Evolutionary conservation across 2,888 invertebrate genomes (phyloP).

Genomic region (Adelphocoris suturalis): DNA sequence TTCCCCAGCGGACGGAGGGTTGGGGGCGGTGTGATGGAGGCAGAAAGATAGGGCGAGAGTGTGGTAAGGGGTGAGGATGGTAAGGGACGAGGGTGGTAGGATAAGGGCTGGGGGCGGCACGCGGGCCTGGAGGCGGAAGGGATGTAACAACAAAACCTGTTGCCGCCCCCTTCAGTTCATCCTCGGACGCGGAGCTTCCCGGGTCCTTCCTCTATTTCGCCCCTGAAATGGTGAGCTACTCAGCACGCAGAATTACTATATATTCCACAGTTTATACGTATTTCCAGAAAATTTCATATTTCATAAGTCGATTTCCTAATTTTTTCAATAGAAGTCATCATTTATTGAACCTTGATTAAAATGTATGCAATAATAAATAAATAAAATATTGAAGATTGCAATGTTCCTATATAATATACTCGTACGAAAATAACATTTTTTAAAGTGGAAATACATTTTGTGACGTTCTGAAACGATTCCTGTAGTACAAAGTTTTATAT

Average conservation of each 20-base stretch:
- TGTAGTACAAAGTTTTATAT: too few species aligned
- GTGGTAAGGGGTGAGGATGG: not conserved
- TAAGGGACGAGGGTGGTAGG: not conserved
- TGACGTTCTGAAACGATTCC: too few species aligned
- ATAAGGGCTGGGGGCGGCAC: not conserved
- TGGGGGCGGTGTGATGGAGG: too few species aligned
- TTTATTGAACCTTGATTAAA: too few species aligned
- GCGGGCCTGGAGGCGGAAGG: not conserved
- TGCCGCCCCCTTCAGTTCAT: conserved; percentile 38
- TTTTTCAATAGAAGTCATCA: too few species aligned
- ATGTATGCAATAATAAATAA: too few species aligned
- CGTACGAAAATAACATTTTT: too few species aligned
- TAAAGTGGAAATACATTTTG: too few species aligned
- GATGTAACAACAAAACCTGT: conserved; percentile 20
- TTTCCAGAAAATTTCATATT: not conserved
- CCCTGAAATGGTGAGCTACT: not conserved
- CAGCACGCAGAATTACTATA: not conserved
- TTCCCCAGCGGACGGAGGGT: too few species aligned
- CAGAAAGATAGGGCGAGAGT: not conserved
- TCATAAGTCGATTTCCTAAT: too few species aligned
- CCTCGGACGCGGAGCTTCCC: not conserved
- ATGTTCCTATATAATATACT: too few species aligned
- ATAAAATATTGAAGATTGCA: too few species aligned
- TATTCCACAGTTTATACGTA: not conserved
- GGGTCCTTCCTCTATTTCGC: conserved; percentile 11